Conservation (phyloP, 2,113 vertebrate species). For the Lophotis ruficrista region DNA sequence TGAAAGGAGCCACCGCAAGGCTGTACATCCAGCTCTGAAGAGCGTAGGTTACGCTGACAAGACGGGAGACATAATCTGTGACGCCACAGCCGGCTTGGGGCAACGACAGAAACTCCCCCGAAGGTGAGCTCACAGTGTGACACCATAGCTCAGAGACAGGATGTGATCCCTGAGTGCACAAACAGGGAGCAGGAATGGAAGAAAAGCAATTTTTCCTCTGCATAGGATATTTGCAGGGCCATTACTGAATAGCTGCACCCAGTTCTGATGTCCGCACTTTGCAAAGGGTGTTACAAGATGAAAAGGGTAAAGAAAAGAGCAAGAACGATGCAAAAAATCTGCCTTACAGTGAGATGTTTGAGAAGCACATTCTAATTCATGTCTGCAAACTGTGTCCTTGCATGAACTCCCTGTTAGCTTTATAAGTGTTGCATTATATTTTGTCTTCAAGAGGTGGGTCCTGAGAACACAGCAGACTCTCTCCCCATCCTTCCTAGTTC, state of each 20-base stretch:
- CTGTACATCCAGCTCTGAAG: background rate
- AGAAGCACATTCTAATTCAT: background rate
- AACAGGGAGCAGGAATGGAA: background rate
- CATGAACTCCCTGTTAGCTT: background rate
- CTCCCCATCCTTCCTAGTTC: background rate
- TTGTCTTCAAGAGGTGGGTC: background rate
- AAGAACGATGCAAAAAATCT: background rate
- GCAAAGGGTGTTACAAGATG: background rate
- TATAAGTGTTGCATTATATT: background rate
- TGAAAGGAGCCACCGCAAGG: background rate
- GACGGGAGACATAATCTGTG: background rate
- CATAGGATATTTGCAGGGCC: background rate
- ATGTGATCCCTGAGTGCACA: background rate
- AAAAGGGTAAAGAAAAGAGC: background rate
- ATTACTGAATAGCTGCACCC: background rate
- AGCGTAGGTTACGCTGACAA: background rate
- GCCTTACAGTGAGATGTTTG: background rate
- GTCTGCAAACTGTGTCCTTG: background rate
- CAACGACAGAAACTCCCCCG: background rate
- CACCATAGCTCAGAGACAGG: background rate
- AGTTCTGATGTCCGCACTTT: background rate
- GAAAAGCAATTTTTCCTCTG: background rate
- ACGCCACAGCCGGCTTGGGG: fast-evolving
- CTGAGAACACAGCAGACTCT: background rate
- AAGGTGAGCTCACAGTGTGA: background rate